Percentiles rank a stretch among this genome's conserved stretches.
These are phyloP conservation scores for Brachyrhaphis roseni DNA, from an alignment of 2,797 vertebrate species.

Conservation along the genomic window DNA sequence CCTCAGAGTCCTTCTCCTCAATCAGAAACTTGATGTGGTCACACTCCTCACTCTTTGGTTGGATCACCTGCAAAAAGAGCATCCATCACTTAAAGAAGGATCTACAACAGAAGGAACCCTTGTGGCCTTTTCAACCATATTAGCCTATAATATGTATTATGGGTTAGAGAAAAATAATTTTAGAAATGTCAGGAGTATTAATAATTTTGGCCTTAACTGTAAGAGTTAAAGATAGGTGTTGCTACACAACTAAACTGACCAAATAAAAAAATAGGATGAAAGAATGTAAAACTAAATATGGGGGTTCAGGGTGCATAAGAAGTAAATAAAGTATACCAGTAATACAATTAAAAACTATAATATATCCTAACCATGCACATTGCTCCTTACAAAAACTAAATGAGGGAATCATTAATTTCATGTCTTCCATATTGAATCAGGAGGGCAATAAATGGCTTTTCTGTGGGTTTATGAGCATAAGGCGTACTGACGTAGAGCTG, in stretches of 20 bases:
- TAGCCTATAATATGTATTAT: background rate
- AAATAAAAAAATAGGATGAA: background rate
- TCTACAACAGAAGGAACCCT: background rate
- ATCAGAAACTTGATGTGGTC: slow-evolving; percentile 99
- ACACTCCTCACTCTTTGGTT: slow-evolving; percentile 95
- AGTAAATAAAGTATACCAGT: background rate
- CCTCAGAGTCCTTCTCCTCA: slow-evolving; percentile 96
- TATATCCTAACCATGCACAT: slow-evolving; percentile 1
- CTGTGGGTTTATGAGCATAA: slow-evolving; percentile 74
- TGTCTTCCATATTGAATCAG: slow-evolving; percentile 37
- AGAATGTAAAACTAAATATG: background rate
- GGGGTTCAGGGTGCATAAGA: background rate
- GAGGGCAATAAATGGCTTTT: slow-evolving; percentile 53
- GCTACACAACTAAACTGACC: background rate
- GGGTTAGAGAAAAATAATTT: background rate
- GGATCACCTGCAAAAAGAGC: slow-evolving; percentile 86
- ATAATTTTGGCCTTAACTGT: background rate
- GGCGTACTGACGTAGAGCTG: slow-evolving; percentile 75
- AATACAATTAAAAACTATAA: slow-evolving; percentile 2
- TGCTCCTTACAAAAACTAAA: slow-evolving; percentile 15
- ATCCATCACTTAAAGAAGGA: slow-evolving; percentile 2
- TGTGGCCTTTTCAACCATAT: background rate
- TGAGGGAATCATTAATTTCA: slow-evolving; percentile 26
- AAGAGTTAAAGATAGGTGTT: background rate
- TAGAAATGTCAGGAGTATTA: background rate